Conservation (phyloP, 2,113 vertebrate genomes). For the Ptyas mucosa region DNA sequence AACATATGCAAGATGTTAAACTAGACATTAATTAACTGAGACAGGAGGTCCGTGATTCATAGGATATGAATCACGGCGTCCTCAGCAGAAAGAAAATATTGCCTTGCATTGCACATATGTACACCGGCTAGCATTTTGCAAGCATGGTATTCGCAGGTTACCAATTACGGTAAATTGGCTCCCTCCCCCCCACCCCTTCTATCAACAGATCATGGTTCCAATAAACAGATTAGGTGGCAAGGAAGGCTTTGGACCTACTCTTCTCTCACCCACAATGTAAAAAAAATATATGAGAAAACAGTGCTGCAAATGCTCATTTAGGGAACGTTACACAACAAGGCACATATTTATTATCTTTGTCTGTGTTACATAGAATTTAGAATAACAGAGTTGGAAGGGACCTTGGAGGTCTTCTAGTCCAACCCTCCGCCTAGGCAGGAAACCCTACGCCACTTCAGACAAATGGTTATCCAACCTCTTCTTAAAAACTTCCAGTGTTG, state of each 20-base stretch:
- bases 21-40: neutral
- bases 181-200: neutral
- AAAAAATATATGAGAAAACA: constrained; percentile 1
- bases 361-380: no score
- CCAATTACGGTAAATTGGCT: neutral
- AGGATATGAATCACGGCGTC: neutral
- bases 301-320: constrained; percentile 3
- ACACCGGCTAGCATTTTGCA: neutral
- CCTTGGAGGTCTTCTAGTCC: no score
- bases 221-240: neutral
- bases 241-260: neutral
- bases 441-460: no score
- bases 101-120: neutral
- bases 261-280: constrained; percentile 8
- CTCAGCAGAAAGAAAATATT: neutral
- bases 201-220: neutral
- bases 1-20: neutral
- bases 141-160: neutral
- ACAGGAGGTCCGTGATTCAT: neutral
- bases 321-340: no score
- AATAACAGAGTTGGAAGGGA: no score
- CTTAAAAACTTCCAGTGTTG: no score
- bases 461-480: no score
- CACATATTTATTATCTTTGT: no score
- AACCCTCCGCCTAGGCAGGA: no score